phyloP scores from a whole-genome alignment of 2,797 vertebrate species.

The Notolepis coatsorum region DNA sequence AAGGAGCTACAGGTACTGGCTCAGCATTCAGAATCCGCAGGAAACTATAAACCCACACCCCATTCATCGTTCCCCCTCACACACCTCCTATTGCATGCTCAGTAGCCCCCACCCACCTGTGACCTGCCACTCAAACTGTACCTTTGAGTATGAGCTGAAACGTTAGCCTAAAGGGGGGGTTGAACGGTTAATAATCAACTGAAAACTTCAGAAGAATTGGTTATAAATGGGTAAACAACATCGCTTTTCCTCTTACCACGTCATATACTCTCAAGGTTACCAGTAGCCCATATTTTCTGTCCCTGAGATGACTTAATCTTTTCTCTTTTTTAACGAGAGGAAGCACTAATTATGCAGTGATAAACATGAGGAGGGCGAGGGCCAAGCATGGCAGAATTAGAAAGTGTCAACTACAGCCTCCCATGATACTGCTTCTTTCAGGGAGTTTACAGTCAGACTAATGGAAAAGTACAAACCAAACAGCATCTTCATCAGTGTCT shows the following conservation, averaged over 20 bases:
- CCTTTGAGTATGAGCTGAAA: slow-evolving; percentile 46
- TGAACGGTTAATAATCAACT: background rate
- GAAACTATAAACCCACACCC: slow-evolving; percentile 84
- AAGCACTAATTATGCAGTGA: slow-evolving; percentile 69
- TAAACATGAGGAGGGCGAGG: slow-evolving; percentile 66
- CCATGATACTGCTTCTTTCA: slow-evolving; percentile 77
- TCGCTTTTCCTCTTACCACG: slow-evolving; percentile 53
- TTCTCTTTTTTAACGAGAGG: slow-evolving; percentile 37
- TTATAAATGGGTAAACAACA: slow-evolving; percentile 41
- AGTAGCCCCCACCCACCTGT: slow-evolving; percentile 65
- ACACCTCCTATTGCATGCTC: slow-evolving; percentile 66
- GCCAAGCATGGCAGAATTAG: slow-evolving; percentile 23
- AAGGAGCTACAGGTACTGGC: slow-evolving; percentile 77
- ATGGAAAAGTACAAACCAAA: slow-evolving; percentile 63
- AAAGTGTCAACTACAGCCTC: slow-evolving; percentile 63
- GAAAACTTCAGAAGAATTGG: slow-evolving; percentile 11
- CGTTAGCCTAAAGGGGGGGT: slow-evolving; percentile 29
- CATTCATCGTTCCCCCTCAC: slow-evolving; percentile 78
- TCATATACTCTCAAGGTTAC: slow-evolving; percentile 75
- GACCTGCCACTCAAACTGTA: slow-evolving; percentile 60
- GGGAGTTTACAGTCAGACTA: slow-evolving; percentile 65
- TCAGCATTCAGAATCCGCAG: slow-evolving; percentile 87
- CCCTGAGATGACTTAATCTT: slow-evolving; percentile 74
- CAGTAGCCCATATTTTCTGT: slow-evolving; percentile 71
- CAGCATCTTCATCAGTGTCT: slow-evolving; percentile 83